Evolutionary conservation across 2,113 vertebrate genomes (phyloP), one percentile per base, ranked within the genome.

Genomic region (Chiloscyllium plagiosum): DNA sequence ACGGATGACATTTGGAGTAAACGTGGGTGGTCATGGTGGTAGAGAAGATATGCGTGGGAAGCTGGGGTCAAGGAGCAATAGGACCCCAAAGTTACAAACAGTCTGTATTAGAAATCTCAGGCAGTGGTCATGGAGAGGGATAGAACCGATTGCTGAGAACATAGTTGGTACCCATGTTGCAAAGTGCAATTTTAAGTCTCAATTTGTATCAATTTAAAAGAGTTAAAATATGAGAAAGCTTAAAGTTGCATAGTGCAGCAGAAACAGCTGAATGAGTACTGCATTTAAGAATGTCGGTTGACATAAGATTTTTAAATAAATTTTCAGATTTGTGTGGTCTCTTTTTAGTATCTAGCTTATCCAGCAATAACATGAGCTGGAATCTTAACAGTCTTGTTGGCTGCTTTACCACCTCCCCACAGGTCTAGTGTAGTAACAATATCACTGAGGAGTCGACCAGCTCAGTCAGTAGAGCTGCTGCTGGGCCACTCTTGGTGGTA

Each of bases 231-330:
- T 66, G 56, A 66, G 37, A 66, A 92, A 61, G 61, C n/a, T 66
- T 37, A 92, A 66, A 92, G 66, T 66, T 92, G 33, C 89, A 66
- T 92, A 92, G 20, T 66, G 19, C 33, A 52, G 50, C 85, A 12
- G 52, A 87, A 87, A 87, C 12, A 87, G 85, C 50, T 87, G 22
- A 87, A 22, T 87, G 85, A 22, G 42, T 47, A 47, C 42, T 93
- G 89, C 56, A 93, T 93, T 92, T 93, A 93, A 37, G 61, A 93
- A 93, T 20, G 37, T 93, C 22, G 29, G 17, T 93, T 93, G n/a
- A 93, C 66, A 66, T 66, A 83, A 83, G 78, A 47, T 47, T 47
- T 47, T 47, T 0, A 47, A 47, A 47, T 47, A 47, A 47, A 47
- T 47, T 47, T 47, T 47, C 42, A 47, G 42, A 47, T 47, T 47